A percentile compares a stretch with the other conserved stretches of the same genome.
These are phyloP conservation scores for Chloroclysta siterata DNA, from an alignment of 2,888 invertebrate species.

Conservation along the genomic window DNA sequence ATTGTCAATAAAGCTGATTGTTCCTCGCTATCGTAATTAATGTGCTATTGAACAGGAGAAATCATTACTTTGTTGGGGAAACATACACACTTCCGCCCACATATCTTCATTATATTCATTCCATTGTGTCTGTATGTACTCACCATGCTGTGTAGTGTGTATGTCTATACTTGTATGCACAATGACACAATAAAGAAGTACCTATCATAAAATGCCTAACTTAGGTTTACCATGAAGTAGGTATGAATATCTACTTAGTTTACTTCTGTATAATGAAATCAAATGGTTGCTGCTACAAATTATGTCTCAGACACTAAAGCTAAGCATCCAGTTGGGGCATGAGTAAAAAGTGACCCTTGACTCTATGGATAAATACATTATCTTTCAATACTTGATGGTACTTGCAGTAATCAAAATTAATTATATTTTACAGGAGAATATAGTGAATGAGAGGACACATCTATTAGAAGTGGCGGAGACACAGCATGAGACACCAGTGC, in stretches of 20 bases:
- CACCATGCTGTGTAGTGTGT: neutral
- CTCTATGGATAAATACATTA: too few species aligned
- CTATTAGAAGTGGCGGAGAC: slow-evolving; percentile 89
- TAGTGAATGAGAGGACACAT: slow-evolving; percentile 90
- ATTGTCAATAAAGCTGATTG: slow-evolving; percentile 19
- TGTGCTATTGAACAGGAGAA: slow-evolving; percentile 2
- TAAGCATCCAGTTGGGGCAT: too few species aligned
- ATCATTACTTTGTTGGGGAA: slow-evolving; percentile 22
- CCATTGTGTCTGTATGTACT: neutral
- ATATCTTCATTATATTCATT: slow-evolving; percentile 11
- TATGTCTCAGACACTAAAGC: too few species aligned
- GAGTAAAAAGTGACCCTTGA: too few species aligned
- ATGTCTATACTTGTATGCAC: too few species aligned
- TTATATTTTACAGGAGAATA: slow-evolving; percentile 71
- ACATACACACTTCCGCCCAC: slow-evolving; percentile 28
- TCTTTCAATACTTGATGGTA: too few species aligned
- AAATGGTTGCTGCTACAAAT: too few species aligned
- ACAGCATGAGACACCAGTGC: slow-evolving; percentile 89
- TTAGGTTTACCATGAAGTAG: neutral
- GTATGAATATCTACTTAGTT: too few species aligned
- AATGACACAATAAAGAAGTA: too few species aligned
- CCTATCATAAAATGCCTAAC: too few species aligned
- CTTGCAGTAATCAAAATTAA: too few species aligned
- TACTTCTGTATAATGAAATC: too few species aligned
- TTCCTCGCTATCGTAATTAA: slow-evolving; percentile 11